phyloP scores from a whole-genome alignment of 2,113 vertebrate genomes.

The Lonchura striata region DNA sequence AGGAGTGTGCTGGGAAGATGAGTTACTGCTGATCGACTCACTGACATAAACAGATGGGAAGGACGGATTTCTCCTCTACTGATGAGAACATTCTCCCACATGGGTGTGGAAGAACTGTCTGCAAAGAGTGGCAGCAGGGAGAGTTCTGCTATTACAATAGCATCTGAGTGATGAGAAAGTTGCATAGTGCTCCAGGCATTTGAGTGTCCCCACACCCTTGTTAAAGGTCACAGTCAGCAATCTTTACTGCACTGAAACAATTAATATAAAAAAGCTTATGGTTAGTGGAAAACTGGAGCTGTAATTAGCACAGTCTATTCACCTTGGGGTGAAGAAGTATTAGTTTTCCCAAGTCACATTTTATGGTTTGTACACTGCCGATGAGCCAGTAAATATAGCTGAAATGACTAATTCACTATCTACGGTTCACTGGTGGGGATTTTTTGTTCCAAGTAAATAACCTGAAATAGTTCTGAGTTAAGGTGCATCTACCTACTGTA shows the following conservation, averaged over 20 bases:
- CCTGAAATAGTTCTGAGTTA: neutral
- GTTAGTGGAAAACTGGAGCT: neutral
- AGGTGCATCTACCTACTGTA: neutral
- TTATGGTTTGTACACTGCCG: neutral
- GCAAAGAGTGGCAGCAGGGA: neutral
- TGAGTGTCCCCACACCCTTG: neutral
- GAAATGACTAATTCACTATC: neutral
- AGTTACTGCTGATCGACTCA: neutral
- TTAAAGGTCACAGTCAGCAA: slow-evolving; percentile 14
- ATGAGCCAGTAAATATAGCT: neutral
- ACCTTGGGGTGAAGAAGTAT: neutral
- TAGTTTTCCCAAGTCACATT: neutral
- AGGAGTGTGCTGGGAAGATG: neutral
- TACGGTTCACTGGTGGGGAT: neutral
- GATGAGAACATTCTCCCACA: neutral
- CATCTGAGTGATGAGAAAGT: neutral
- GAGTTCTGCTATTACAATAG: neutral
- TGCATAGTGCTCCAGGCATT: neutral
- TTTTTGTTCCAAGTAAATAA: neutral
- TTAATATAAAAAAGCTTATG: neutral
- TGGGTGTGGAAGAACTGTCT: neutral
- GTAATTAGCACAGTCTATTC: neutral
- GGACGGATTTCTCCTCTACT: neutral
- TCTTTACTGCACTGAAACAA: neutral
- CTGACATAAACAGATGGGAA: neutral